Base-by-base conservation (phyloP, 2,113 vertebrate species). In the Macrotus californicus region DNA sequence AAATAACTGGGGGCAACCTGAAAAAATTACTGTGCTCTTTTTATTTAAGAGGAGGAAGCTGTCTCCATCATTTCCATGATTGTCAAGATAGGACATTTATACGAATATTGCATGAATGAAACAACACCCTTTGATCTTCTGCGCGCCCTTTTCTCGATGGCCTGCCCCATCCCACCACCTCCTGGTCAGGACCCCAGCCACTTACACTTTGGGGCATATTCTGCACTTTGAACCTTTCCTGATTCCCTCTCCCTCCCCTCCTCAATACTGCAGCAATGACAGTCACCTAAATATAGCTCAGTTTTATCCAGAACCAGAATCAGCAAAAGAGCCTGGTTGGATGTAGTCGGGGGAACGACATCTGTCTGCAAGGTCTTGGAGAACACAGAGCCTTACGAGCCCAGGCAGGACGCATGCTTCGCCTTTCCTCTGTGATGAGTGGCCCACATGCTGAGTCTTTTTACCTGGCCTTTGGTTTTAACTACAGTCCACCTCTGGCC, bases 131-230 rank as follows among this genome's bases (percentile, higher is more conserved):
- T 54, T 79, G 18, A 69, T 54, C 59, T 69, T 72, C 13, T 14
- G 46, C 26, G 2, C 0, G 12, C 18, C 66, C n/a, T 76, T 76
- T 87, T 21, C 39, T 39, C 21, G 2, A 29, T 14, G 50, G 15
- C 46, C 15, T 0, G 0, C 48, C 69, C 48, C 15, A 26, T 79
- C 11, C 69, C 15, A 8, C 11, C 12, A 31, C 56, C 48, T 39
- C 9, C 6, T 1, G 8, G 10, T 75, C 39, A 41, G 76, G 67
- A 16, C 39, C 59, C 34, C 10, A 34, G 18, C 8, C 7, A 46
- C 1, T 52, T 36, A 41, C 3, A 36, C 9, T 29, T 18, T 5
- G 2, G 10, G 9, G 8, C 22, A 31, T 2, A 46, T n/a, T 8
- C 75, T 29, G 1, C 8, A 29, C 0, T 5, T 72, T 76, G 29